phyloP scores from a whole-genome alignment of 2,888 invertebrate genomes.

The Automeris io region DNA sequence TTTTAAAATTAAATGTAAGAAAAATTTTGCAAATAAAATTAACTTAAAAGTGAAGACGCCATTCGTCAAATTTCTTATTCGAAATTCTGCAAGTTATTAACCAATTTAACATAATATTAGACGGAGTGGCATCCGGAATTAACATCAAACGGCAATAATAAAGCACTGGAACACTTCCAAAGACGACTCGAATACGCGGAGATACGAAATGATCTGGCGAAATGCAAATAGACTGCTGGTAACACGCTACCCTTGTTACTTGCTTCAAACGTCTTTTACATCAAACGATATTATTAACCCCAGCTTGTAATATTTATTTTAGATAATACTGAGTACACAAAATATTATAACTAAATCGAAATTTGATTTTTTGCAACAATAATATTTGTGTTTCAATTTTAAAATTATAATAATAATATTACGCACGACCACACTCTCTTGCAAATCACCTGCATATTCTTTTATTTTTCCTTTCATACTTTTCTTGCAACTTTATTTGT shows the following conservation, averaged over 20 bases:
- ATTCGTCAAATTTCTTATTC: not conserved
- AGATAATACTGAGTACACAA: not conserved
- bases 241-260: constrained; percentile 36
- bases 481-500: too few species aligned
- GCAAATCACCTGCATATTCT: too few species aligned
- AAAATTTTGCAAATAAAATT: too few species aligned
- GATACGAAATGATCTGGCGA: constrained; percentile 38
- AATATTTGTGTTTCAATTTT: too few species aligned
- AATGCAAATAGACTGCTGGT: constrained; percentile 44
- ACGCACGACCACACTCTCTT: too few species aligned
- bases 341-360: not conserved
- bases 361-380: too few species aligned
- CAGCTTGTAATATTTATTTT: not conserved
- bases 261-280: constrained; percentile 20
- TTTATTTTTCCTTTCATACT: too few species aligned
- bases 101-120: constrained; percentile 18
- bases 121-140: constrained; percentile 5
- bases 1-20: too few species aligned
- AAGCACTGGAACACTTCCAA: constrained; percentile 35
- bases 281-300: constrained; percentile 15
- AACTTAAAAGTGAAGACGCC: not conserved
- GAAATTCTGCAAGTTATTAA: constrained; percentile 10
- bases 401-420: too few species aligned
- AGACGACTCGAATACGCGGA: constrained; percentile 27
- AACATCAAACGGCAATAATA: constrained; percentile 15